Evolutionary conservation across 2,888 invertebrate species (phyloP).

Genomic region (Xestia ashworthii): DNA sequence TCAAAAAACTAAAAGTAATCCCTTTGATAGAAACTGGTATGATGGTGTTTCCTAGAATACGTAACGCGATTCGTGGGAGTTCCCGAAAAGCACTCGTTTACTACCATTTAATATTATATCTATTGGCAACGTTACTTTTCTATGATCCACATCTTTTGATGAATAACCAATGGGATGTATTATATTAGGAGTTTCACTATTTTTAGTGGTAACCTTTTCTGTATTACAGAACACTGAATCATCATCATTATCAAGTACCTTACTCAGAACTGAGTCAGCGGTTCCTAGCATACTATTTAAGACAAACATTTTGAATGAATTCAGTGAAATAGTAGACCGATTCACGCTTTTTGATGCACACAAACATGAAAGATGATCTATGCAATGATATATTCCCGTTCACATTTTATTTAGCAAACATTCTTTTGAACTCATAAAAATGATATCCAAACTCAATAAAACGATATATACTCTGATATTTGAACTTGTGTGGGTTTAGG

Average conservation of each 20-base stretch:
- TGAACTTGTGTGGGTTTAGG: slow-evolving; percentile 19
- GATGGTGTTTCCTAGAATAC: background rate
- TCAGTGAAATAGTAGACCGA: slow-evolving; percentile 24
- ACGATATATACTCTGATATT: slow-evolving; percentile 20
- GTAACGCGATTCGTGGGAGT: background rate
- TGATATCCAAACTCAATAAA: slow-evolving; percentile 20
- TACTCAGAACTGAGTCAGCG: slow-evolving; percentile 33
- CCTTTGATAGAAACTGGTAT: background rate
- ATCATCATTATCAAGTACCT: slow-evolving; percentile 31
- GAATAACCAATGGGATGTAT: slow-evolving; percentile 4
- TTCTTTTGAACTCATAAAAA: slow-evolving; percentile 28
- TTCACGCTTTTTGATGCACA: slow-evolving; percentile 28
- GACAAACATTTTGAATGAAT: slow-evolving; percentile 25
- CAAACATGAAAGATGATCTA: slow-evolving; percentile 9
- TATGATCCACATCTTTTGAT: background rate
- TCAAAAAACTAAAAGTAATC: background rate
- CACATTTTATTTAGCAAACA: slow-evolving; percentile 27
- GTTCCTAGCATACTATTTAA: slow-evolving; percentile 1
- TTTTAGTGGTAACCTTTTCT: background rate
- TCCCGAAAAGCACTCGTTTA: background rate
- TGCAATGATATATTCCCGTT: slow-evolving; percentile 8
- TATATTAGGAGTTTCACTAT: background rate
- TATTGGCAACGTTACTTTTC: background rate
- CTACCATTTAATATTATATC: background rate
- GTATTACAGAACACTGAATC: slow-evolving; percentile 37